Conservation (phyloP, 2,113 vertebrate species). For the Lathamus discolor region DNA sequence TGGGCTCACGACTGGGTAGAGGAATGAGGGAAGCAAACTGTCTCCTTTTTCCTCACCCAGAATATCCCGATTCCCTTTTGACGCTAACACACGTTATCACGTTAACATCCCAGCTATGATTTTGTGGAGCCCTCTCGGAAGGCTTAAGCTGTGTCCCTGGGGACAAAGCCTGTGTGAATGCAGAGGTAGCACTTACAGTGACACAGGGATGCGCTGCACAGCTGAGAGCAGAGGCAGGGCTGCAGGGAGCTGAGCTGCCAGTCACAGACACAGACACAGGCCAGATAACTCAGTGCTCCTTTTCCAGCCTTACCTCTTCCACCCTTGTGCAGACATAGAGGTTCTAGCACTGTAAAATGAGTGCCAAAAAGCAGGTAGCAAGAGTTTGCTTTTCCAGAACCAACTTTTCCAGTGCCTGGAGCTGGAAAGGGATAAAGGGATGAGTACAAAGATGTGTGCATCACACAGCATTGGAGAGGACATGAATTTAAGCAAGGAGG, state of each 20-base stretch:
- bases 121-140: background rate
- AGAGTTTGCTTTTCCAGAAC: background rate
- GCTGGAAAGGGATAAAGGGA: background rate
- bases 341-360: fast-evolving
- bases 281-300: fast-evolving
- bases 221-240: background rate
- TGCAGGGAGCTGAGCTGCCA: background rate
- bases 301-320: background rate
- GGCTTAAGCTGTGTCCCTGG: background rate
- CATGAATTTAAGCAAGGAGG: background rate
- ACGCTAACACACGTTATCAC: fast-evolving
- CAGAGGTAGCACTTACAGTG: background rate
- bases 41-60: background rate
- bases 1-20: background rate
- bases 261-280: fast-evolving
- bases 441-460: fast-evolving
- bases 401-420: background rate
- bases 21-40: background rate
- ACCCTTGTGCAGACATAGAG: fast-evolving
- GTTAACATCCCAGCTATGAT: fast-evolving
- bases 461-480: background rate
- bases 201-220: background rate
- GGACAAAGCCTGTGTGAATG: background rate
- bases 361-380: background rate
- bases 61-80: background rate